Evolutionary conservation across 1,140 invertebrate genomes (phyloP), one percentile per base, ranked within the genome.

Genomic region (Centruroides vittatus): DNA sequence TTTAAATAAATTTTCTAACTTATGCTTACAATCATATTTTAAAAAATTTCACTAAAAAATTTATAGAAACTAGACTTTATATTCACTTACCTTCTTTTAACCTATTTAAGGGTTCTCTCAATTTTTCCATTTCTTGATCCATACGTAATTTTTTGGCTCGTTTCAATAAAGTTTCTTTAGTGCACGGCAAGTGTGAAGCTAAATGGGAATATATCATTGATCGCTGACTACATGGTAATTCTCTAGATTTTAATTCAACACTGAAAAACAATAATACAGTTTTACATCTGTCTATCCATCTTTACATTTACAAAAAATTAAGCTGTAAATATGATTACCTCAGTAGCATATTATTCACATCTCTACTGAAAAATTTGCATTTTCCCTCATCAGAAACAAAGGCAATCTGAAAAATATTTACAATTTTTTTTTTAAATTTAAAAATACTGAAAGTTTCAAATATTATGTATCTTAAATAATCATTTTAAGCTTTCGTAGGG

Each of bases 141-240:
- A 81, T 69, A 48, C 79, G 73, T 10, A 86, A 72, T 69, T 81
- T 83, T 70, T 84, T 85, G 34, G 81, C 81, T 57, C 83, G 75
- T 67, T 81, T 83, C 34, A 81, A 73, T 41, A 86, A 71, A 4
- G 82, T 84, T 54, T 82, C 78, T 73, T 84, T 85, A n/a, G 79
- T 80, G 70, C 81, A 84, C 36, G 80, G 79, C 52, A 86, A 71
- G 71, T 79, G 82, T 6, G 75, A 74, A 4, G 82, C 78, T 51
- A 86, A 72, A 72, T 86, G 80, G 61, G 74, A 76, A 67, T 83
- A 86, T 49, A 81, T 72, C 7, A 78, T 74, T 57, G 81, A 78
- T 57, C 79, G 71, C 65, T 80, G 78, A 11, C 75, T 74, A 48
- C 75, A 71, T 48, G 71, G 70, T 41, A 78, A 64, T 61, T 73